Percentiles rank a stretch among this genome's conserved stretches.
Conservation (phyloP, 2,888 invertebrate species). For the Teleogryllus oceanicus region DNA sequence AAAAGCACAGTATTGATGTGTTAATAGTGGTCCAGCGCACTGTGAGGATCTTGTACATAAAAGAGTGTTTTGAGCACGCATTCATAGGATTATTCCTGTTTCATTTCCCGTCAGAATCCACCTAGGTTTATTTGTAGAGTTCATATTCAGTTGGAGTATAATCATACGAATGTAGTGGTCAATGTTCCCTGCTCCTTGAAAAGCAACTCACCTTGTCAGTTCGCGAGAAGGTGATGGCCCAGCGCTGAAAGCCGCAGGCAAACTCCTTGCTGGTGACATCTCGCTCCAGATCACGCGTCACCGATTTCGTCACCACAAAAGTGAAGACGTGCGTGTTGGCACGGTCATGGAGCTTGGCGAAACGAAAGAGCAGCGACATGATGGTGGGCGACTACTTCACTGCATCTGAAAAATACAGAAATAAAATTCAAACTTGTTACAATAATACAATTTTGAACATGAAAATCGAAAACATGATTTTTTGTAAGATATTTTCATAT, state of each 20-base stretch:
- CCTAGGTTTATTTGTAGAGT: no score
- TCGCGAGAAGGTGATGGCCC: conserved; percentile 75
- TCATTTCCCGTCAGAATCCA: no score
- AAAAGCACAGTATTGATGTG: no score
- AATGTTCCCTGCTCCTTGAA: no score
- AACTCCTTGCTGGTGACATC: conserved; percentile 80
- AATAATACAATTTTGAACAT: neutral
- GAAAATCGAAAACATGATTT: neutral
- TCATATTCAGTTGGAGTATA: no score
- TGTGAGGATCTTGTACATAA: no score
- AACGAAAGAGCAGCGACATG: conserved; percentile 76
- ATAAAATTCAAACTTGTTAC: neutral
- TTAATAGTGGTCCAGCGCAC: no score
- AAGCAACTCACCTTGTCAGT: conserved; percentile 56
- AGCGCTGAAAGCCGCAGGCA: conserved; percentile 75
- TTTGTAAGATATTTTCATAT: neutral
- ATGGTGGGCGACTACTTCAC: conserved; percentile 26
- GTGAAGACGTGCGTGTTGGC: conserved; percentile 80
- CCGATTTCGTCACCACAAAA: conserved; percentile 74
- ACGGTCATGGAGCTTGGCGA: conserved; percentile 77
- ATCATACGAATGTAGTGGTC: no score
- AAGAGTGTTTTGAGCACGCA: no score
- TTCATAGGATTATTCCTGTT: no score
- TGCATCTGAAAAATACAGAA: conserved; percentile 22
- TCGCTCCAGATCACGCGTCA: conserved; percentile 71